Evolutionary conservation across 2,888 invertebrate species (phyloP).

Genomic region (Ptilodon capucinus): DNA sequence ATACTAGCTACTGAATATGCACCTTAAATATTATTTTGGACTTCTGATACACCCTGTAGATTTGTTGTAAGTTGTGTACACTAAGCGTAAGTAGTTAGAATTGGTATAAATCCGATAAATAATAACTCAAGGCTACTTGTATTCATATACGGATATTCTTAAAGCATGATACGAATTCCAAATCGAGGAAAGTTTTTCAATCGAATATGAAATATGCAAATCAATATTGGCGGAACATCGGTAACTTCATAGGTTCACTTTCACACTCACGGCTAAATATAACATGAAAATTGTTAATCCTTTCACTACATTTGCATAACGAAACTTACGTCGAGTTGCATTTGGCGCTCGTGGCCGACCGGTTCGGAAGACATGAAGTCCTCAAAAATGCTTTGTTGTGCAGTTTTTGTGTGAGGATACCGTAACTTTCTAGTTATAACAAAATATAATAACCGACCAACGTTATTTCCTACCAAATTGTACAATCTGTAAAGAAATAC

Average conservation of each 20-base stretch:
- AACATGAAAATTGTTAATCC: conserved; percentile 37
- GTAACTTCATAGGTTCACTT: conserved; percentile 29
- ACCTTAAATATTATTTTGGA: too few species aligned
- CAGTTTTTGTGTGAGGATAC: neutral
- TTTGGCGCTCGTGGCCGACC: conserved; percentile 16
- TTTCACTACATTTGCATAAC: conserved; percentile 57
- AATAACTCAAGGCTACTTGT: too few species aligned
- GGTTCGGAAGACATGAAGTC: conserved; percentile 24
- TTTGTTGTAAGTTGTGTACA: too few species aligned
- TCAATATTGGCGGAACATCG: conserved; percentile 7
- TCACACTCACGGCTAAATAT: conserved; percentile 24
- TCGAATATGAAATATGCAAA: neutral
- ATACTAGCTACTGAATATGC: too few species aligned
- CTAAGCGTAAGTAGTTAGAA: too few species aligned
- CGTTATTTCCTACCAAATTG: too few species aligned
- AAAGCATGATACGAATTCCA: neutral
- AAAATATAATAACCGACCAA: too few species aligned
- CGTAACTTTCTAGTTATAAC: neutral
- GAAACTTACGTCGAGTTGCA: conserved; percentile 29
- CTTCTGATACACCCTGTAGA: too few species aligned
- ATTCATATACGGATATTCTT: too few species aligned
- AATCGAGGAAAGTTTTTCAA: conserved; percentile 7
- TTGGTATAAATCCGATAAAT: too few species aligned
- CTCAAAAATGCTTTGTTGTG: neutral
- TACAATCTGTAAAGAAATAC: too few species aligned